Base-by-base conservation (phyloP, 2,113 vertebrate species). In the Gadus chalcogrammus region DNA sequence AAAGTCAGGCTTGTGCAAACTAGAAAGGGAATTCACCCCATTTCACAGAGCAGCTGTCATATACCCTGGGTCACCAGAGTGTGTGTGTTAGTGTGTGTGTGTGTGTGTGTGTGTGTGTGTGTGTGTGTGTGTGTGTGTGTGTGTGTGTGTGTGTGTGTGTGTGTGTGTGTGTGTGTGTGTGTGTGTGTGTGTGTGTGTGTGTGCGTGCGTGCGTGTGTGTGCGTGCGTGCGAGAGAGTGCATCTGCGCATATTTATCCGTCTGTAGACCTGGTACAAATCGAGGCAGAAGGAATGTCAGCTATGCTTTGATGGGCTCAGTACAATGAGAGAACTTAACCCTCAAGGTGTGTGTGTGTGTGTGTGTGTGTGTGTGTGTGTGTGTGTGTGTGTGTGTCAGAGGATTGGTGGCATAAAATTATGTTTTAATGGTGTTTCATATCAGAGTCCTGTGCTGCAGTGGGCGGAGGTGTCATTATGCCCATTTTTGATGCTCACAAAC, bases 391-490 rank as follows among this genome's bases (percentile, higher is more conserved):
- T 3, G 24, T 12, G 35, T 72, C 27, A 31, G 31, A 63, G 27
- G 61, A 15, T 18, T 18, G 42, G 42, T 48, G 42, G 42, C 12
- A 48, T 7, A 48, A 48, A 58, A 17, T 4, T 17, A 58, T 58
- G n/a, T 17, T 58, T 3, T 83, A 65, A 75, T 27, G 0, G 3
- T 58, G 61, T 77, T 62, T 61, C 55, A 80, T 79, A 71, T 76
- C 60, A 74, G 61, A 77, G 27, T 67, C 70, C 69, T 73, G 71
- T 20, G 61, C 48, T 71, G 70, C 76, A 17, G 63, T 61, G 31
- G 67, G 61, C 78, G 72, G 59, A 77, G 78, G 70, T 85, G 84
- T 81, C 71, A 75, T 79, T 85, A 78, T 71, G 55, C 7, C 24
- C 17, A 56, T 63, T 85, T 56, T 64, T 79, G 63, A 74, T 72